Base-by-base conservation (phyloP, 53 echinoderm and acorn worm species). In the Paelopatides confundens region DNA sequence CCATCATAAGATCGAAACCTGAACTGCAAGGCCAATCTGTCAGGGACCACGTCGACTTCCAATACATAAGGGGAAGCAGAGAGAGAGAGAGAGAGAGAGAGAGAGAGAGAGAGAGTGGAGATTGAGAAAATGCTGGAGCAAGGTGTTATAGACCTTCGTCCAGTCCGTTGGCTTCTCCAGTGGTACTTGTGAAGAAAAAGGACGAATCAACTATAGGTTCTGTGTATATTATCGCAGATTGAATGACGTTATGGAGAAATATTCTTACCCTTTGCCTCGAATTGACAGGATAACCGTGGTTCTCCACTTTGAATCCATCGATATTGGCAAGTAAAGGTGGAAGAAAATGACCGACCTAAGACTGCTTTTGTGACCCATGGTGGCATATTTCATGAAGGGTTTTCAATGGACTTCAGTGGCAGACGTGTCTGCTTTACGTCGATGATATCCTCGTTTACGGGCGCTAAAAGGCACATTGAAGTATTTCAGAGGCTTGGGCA, bases 91-190 rank as follows among this genome's bases (percentile, higher is more conserved):
- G 24, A 76, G 68, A n/a, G 81, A 90, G 38, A 11, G 69, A 63
- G 84, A 94, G 50, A 86, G 92, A 4, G 5, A 90, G n/a, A 76
- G 89, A 33, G 85, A 92, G 94, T 47, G 90, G 34, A 68, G 29
- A 31, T 68, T 14, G 36, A 68, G 14, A 36, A 18, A 35, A 30
- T 68, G 69, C n/a, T n/a, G n/a, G n/a, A n/a, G n/a, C n/a, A n/a
- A n/a, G n/a, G n/a, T n/a, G n/a, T n/a, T n/a, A n/a, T n/a, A n/a
- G 84, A 46, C 86, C 92, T 29, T 74, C 89, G 28, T 24, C 35
- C 27, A 92, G 94, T 38, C 70, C 94, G 3, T 94, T 90, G 94
- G 79, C 92, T 3, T 84, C 94, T 0, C 85, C 87, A 0, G 87
- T 92, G 14, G 92, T 94, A 2, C 50, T 94, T 26, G 94, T 92